These are phyloP conservation scores for Takifugu flavidus DNA, from an alignment of 2,113 vertebrate species.

Conservation along the genomic window DNA sequence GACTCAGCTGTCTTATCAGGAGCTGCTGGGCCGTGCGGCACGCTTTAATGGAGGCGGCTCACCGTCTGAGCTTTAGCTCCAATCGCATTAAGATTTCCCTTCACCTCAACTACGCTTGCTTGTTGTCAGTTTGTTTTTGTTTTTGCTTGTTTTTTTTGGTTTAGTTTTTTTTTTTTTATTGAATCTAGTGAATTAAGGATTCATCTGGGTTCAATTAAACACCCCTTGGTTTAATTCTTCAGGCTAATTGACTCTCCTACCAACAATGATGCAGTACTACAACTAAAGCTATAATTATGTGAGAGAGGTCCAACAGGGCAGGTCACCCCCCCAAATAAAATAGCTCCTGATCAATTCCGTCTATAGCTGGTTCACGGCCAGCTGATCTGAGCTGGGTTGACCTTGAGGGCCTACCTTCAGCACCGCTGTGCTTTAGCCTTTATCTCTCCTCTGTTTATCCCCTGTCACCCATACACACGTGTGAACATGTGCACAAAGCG, in stretches of 20 bases:
- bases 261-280: neutral
- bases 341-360: neutral
- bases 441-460: conserved; percentile 50
- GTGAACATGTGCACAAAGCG: conserved; percentile 17
- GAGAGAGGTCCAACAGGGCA: conserved; percentile 8
- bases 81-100: conserved; percentile 78
- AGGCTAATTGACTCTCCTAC: conserved; percentile 47
- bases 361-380: neutral
- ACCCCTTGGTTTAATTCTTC: conserved; percentile 56
- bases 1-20: conserved; percentile 79
- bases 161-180: conserved; percentile 46
- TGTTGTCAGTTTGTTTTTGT: conserved; percentile 45
- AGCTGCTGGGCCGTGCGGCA: conserved; percentile 73
- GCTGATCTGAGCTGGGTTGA: conserved; percentile 16
- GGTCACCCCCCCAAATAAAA: no score
- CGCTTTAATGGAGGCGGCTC: conserved; percentile 78
- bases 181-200: conserved; percentile 72
- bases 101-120: conserved; percentile 66
- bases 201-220: conserved; percentile 55
- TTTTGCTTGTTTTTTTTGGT: no score
- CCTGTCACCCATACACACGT: conserved; percentile 6
- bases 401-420: conserved; percentile 27
- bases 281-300: neutral
- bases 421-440: conserved; percentile 40
- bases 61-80: conserved; percentile 76